Evolutionary conservation across 2,888 invertebrate genomes (phyloP), one percentile per base, ranked within the genome.

Genomic region (Perizoma flavofasciatum): DNA sequence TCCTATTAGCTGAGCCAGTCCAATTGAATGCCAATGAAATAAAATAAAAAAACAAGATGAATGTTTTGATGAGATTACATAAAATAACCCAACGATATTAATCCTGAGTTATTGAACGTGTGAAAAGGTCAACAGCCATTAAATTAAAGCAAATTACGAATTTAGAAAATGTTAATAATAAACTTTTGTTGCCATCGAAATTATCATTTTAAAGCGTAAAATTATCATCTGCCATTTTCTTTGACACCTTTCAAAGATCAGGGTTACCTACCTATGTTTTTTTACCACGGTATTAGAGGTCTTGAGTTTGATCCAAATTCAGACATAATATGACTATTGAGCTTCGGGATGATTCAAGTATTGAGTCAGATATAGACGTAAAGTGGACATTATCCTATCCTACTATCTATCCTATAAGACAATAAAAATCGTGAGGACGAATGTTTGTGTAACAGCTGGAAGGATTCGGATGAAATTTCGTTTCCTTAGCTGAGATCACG

Each of bases 191-290:
- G 61, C 55, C 63, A 44, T 65, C 62, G 56, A 65, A 70, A 77
- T 79, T 70, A 68, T 72, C 73, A 69, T 72, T 67, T 69, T 72
- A 75, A 74, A 73, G 69, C 70, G 70, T 73, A 70, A 74, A 77
- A 77, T 78, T 74, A 71, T 51, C 71, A 69, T 72, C 69, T 70
- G 70, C 59, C 57, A 65, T 65, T 70, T 50, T 69, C 61, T 69
- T 56, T 67, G 61, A 60, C 39, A 49, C 55, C 37, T 48, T 48
- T 40, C 33, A 46, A 9, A 22, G 6, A 22, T 9, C 22, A 52
- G 44, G 51, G 52, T 44, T 52, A 37, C 37, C 51, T 2, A 35
- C 5, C 6, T 35, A 35, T 35, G 35, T 37, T 6, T 7, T 37
- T 37, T 37, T 37, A 37, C 5, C 22, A 22, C 22, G 22, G 22